Conservation (phyloP, 2,113 vertebrate genomes). For the Rana temporaria region DNA sequence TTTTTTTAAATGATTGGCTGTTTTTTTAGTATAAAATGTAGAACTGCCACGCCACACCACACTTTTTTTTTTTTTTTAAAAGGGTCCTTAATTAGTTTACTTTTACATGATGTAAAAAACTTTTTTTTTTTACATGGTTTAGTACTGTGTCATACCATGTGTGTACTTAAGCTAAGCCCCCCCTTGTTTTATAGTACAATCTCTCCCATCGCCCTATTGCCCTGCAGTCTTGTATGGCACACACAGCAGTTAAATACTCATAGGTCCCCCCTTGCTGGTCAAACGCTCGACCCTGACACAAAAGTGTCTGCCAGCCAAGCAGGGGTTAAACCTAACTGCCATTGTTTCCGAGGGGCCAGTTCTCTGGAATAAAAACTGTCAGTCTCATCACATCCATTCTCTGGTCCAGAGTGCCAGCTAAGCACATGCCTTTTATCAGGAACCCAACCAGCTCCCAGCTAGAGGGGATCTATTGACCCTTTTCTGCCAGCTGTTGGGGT, state of each 20-base stretch:
- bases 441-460: constrained; percentile 23
- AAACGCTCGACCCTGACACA: constrained; percentile 35
- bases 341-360: constrained; percentile 32
- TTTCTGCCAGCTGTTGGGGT: constrained; percentile 14
- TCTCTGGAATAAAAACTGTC: constrained; percentile 53
- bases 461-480: constrained; percentile 15
- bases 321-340: constrained; percentile 32
- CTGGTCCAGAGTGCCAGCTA: constrained; percentile 47
- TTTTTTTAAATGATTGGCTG: too few relatives aligned
- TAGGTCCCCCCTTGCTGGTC: constrained; percentile 3
- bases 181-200: neutral
- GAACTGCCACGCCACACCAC: too few relatives aligned
- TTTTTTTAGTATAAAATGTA: too few relatives aligned
- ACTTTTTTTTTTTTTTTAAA: too few relatives aligned
- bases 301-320: constrained; percentile 6
- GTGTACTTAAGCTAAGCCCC: neutral
- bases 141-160: too few relatives aligned
- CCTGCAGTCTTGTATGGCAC: neutral
- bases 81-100: too few relatives aligned
- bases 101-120: too few relatives aligned
- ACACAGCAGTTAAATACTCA: neutral
- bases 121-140: too few relatives aligned
- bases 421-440: constrained; percentile 43
- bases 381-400: constrained; percentile 54
- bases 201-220: neutral